Evolutionary conservation across 2,888 invertebrate species (phyloP).

Genomic region (Agrypnus murinus): DNA sequence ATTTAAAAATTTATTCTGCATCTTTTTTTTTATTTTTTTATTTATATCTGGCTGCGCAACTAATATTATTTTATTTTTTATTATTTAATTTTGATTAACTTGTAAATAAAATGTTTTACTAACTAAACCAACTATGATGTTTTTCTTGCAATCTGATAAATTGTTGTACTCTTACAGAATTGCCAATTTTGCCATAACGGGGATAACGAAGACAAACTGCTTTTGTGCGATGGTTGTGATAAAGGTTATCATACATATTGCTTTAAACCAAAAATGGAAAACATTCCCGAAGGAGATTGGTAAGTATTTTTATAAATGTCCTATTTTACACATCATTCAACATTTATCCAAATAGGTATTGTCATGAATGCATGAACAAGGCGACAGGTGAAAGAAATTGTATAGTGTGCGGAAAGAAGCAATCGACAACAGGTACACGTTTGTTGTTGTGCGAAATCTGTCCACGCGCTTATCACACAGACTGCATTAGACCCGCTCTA

Average conservation of each 20-base stretch:
- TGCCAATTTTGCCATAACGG: conserved; percentile 98
- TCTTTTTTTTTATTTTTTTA: conserved; percentile 39
- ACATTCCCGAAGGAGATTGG: conserved; percentile 99
- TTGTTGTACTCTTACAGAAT: conserved; percentile 80
- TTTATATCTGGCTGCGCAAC: conserved; percentile 48
- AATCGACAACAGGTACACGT: conserved; percentile 72
- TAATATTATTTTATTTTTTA: conserved; percentile 37
- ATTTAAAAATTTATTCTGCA: conserved; percentile 33
- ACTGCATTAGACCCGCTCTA: conserved; percentile 93
- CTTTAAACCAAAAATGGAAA: conserved; percentile 97
- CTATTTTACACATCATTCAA: no score
- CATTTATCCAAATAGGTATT: conserved; percentile 81
- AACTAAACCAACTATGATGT: background rate
- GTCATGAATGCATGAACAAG: conserved; percentile 95
- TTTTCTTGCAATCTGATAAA: background rate
- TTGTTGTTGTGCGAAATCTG: conserved; percentile 93
- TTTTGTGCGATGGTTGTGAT: conserved; percentile 98
- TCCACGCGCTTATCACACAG: conserved; percentile 93
- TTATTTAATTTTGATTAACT: conserved; percentile 37
- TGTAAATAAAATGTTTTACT: conserved; percentile 12
- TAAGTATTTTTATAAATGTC: conserved; percentile 72
- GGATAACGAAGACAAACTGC: conserved; percentile 95
- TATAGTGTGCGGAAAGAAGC: conserved; percentile 91
- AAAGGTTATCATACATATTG: conserved; percentile 99
- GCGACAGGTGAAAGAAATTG: conserved; percentile 95